Evolutionary conservation across 1,140 invertebrate genomes (phyloP), one percentile per base, ranked within the genome.

Genomic region (Eumeta japonica): DNA sequence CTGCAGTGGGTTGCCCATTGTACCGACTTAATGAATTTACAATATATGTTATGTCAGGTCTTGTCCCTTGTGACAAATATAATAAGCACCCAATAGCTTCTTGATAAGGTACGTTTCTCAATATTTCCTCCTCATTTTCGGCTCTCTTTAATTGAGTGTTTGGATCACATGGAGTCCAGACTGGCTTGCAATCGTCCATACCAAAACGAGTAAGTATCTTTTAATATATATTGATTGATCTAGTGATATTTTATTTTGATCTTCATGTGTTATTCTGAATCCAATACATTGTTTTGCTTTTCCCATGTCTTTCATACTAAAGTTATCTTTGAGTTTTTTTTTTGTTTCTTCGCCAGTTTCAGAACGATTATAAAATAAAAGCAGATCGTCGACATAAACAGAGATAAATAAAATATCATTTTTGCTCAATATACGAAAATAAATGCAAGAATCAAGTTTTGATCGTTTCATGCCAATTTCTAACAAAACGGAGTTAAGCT

Each of bases 101-200:
- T 36, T 46, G 45, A 19, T 49, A 24, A 24, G 20, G 20, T 24
- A 24, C n/a, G 20, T 16, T 32, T 40, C 2, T 43, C 32, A 2
- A 35, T 35, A 5, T 36, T 41, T 29, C 42, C n/a, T n/a, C n/a
- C n/a, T n/a, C n/a, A n/a, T n/a, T n/a, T n/a, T n/a, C n/a, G 37
- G 3, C 24, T 43, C 44, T 34, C 12, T 33, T 27, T 2, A 55
- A 31, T 15, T 48, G 48, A 16, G 36, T 27, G n/a, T 33, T 46
- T 18, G 32, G 3, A 15, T 57, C 51, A 11, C 48, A 40, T n/a
- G 60, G 56, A 18, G 52, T 62, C 14, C 14, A 4, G 3, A 35
- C 37, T 13, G 55, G 28, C 35, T 59, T 65, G 14, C 39, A 46
- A 18, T 55, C 29, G 20, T 38, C 11, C 57, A 67, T 63, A 3